Conservation (phyloP, 2,797 vertebrate species). For the Enteromius thamalakanensis region DNA sequence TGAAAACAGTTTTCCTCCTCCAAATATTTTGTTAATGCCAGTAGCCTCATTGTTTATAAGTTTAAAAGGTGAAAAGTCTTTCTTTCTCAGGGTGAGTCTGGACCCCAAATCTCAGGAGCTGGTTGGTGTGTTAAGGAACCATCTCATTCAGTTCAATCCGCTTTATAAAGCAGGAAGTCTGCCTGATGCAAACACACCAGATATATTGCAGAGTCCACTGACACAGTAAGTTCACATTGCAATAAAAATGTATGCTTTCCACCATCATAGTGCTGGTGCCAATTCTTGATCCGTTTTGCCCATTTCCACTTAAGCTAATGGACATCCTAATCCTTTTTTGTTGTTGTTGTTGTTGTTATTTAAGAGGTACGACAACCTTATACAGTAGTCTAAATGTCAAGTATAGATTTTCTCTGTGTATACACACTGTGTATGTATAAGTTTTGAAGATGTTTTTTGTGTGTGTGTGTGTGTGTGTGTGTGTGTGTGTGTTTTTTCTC, state of each 20-base stretch:
- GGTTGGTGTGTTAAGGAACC: slow-evolving; percentile 86
- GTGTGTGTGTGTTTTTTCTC: neutral
- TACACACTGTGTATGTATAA: too few relatives aligned
- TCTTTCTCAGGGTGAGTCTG: slow-evolving; percentile 86
- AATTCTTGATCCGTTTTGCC: neutral
- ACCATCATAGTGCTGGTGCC: neutral
- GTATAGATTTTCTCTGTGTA: neutral
- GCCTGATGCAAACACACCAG: slow-evolving; percentile 78
- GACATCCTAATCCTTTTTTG: neutral
- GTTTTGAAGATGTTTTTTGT: neutral
- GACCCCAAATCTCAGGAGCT: slow-evolving; percentile 90
- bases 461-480: too few relatives aligned
- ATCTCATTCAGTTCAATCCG: slow-evolving; percentile 90
- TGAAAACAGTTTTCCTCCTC: neutral
- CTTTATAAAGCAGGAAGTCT: slow-evolving; percentile 89
- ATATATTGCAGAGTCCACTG: slow-evolving; percentile 83
- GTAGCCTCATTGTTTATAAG: neutral
- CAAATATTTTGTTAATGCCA: neutral
- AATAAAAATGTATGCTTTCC: neutral
- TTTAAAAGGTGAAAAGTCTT: too few relatives aligned
- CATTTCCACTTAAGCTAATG: neutral
- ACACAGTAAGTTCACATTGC: slow-evolving; percentile 75
- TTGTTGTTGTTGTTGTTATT: neutral
- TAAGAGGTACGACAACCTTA: neutral
- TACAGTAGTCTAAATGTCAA: neutral